Percentiles rank a stretch among this genome's conserved stretches.
These are phyloP conservation scores for Bergia puertoricense DNA, from an alignment of 92 coral and sea anemone genomes.

Conservation along the genomic window DNA sequence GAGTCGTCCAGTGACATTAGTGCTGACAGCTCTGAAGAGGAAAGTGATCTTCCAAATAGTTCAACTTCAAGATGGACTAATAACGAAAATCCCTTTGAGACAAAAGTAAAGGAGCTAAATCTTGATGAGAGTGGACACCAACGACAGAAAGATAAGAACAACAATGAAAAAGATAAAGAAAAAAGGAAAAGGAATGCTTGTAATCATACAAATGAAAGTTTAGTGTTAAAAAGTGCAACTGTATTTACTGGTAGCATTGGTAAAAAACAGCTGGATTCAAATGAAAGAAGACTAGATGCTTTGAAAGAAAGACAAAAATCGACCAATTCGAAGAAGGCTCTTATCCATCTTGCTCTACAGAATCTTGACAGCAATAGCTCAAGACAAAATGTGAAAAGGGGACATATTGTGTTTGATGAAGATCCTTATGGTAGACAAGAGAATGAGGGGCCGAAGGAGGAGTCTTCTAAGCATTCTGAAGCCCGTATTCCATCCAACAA, in stretches of 20 bases:
- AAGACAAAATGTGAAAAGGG: slow-evolving; percentile 3
- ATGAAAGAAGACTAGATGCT: slow-evolving; percentile 81
- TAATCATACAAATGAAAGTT: background rate
- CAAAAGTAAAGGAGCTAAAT: background rate
- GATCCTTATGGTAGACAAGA: slow-evolving; percentile 42
- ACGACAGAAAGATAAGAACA: background rate
- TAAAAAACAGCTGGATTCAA: slow-evolving; percentile 63
- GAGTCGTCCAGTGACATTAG: background rate
- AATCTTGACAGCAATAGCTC: slow-evolving; percentile 58
- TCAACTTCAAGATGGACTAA: background rate
- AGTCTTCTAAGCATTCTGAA: slow-evolving; percentile 7
- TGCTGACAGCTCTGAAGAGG: background rate
- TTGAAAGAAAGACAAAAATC: slow-evolving; percentile 60
- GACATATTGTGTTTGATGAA: slow-evolving; percentile 76
- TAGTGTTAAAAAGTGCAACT: background rate
- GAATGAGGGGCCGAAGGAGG: background rate
- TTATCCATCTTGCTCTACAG: slow-evolving; percentile 75
- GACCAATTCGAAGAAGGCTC: slow-evolving; percentile 52
- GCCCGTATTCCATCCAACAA: background rate
- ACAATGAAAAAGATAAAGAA: background rate
- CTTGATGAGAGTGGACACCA: background rate
- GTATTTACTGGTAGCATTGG: background rate
- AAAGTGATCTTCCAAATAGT: background rate
- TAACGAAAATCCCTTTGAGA: background rate
- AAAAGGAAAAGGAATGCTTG: background rate